These are phyloP conservation scores for Pandemis cinnamomeana DNA, from an alignment of 2,888 invertebrate genomes.

Conservation along the genomic window DNA sequence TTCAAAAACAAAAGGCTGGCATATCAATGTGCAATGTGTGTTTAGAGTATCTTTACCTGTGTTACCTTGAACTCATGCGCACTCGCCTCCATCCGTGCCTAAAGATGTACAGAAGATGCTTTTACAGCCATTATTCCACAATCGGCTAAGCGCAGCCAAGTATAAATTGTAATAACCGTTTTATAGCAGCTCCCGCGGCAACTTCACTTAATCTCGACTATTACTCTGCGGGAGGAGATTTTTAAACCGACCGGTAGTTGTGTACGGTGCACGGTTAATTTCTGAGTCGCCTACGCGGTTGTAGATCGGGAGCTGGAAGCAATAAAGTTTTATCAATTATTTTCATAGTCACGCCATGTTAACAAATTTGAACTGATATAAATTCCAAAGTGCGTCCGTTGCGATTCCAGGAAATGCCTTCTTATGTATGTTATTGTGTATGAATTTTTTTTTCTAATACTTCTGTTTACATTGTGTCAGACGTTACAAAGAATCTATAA, in stretches of 20 bases:
- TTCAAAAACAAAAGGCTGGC: too few relatives aligned
- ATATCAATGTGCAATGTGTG: too few relatives aligned
- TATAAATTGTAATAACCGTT: constrained; percentile 81
- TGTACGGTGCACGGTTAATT: constrained; percentile 67
- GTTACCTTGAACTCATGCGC: too few relatives aligned
- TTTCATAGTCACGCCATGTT: not conserved
- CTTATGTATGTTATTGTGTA: too few relatives aligned
- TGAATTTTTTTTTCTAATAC: too few relatives aligned
- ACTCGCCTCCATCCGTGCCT: constrained; percentile 18
- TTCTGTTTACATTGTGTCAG: too few relatives aligned
- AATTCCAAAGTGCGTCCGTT: too few relatives aligned
- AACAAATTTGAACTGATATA: too few relatives aligned
- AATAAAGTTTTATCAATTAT: not conserved
- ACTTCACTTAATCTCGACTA: constrained; percentile 78
- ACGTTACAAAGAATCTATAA: too few relatives aligned
- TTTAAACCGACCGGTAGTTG: constrained; percentile 76
- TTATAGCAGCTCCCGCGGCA: constrained; percentile 73
- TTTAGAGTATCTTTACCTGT: too few relatives aligned
- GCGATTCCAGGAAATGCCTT: too few relatives aligned
- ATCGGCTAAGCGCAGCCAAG: constrained; percentile 48
- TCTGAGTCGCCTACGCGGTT: constrained; percentile 49
- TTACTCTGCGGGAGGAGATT: constrained; percentile 72
- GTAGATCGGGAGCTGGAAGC: not conserved
- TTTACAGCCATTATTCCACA: constrained; percentile 34
- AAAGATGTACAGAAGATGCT: constrained; percentile 16